phyloP scores from a whole-genome alignment of 2,888 invertebrate species.

The Eupithecia pulchellata region DNA sequence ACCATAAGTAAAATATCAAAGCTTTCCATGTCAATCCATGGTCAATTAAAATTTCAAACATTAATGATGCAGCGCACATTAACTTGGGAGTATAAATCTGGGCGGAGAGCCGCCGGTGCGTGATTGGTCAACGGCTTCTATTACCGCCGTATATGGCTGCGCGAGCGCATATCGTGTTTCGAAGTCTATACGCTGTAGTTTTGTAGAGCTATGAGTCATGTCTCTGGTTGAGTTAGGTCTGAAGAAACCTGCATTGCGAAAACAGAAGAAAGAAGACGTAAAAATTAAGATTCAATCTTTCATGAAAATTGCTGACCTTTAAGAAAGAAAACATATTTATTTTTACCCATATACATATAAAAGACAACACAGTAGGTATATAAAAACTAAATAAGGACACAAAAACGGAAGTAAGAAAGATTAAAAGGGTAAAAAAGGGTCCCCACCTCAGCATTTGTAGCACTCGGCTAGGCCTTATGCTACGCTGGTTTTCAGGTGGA shows the following conservation, averaged over 20 bases:
- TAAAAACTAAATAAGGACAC: no score
- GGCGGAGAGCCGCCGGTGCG: slow-evolving; percentile 60
- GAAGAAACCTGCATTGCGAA: neutral
- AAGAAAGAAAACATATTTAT: no score
- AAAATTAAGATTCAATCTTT: neutral
- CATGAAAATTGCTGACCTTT: no score
- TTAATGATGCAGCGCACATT: slow-evolving; percentile 40
- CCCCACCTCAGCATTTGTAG: no score
- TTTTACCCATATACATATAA: no score
- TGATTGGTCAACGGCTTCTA: slow-evolving; percentile 68
- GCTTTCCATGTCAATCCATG: neutral
- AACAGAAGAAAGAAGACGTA: neutral
- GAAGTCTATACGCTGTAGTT: slow-evolving; percentile 32
- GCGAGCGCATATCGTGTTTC: slow-evolving; percentile 68
- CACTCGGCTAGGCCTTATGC: no score
- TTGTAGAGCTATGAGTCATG: neutral
- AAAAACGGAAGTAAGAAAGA: no score
- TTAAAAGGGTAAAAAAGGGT: no score
- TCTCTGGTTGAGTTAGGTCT: neutral
- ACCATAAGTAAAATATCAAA: slow-evolving; percentile 8
- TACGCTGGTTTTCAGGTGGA: no score
- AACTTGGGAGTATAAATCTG: slow-evolving; percentile 46
- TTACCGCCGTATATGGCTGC: slow-evolving; percentile 73
- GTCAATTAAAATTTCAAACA: slow-evolving; percentile 9
- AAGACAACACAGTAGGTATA: no score